These are phyloP conservation scores for Diarsia brunnea DNA, from an alignment of 2,888 invertebrate genomes.

Conservation along the genomic window DNA sequence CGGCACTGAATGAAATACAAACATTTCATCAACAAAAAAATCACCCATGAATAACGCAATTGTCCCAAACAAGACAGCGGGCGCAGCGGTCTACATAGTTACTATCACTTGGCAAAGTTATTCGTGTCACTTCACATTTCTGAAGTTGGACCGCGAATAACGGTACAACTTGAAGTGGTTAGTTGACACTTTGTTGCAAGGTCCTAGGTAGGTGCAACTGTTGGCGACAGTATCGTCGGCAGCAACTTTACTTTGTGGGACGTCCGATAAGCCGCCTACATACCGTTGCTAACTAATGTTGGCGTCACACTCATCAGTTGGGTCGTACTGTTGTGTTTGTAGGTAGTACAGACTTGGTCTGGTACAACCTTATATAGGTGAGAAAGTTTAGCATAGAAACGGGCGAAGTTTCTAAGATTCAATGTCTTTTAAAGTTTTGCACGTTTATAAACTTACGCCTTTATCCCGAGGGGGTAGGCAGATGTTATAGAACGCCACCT, in stretches of 20 bases:
- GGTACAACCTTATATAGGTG: slow-evolving; percentile 17
- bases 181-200: slow-evolving; percentile 85
- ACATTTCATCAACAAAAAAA: slow-evolving; percentile 14
- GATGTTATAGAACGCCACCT: background rate
- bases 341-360: slow-evolving; percentile 16
- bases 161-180: slow-evolving; percentile 80
- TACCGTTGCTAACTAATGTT: slow-evolving; percentile 65
- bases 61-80: slow-evolving; percentile 57
- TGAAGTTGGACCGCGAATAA: slow-evolving; percentile 72
- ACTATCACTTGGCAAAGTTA: slow-evolving; percentile 79
- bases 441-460: background rate
- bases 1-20: background rate
- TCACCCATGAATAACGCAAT: slow-evolving; percentile 36
- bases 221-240: slow-evolving; percentile 68
- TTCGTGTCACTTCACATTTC: slow-evolving; percentile 79
- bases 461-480: background rate
- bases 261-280: slow-evolving; percentile 73
- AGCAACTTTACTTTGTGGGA: slow-evolving; percentile 75
- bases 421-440: slow-evolving; percentile 9
- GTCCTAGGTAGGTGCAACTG: slow-evolving; percentile 81
- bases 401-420: slow-evolving; percentile 14
- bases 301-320: slow-evolving; percentile 56
- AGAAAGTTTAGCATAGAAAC: slow-evolving; percentile 25
- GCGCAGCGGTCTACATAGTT: slow-evolving; percentile 68
- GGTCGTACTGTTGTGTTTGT: slow-evolving; percentile 38